Percentiles rank a stretch among this genome's conserved stretches.
phyloP scores from a whole-genome alignment of 2,113 vertebrate species.

The Callionymus lyra region DNA sequence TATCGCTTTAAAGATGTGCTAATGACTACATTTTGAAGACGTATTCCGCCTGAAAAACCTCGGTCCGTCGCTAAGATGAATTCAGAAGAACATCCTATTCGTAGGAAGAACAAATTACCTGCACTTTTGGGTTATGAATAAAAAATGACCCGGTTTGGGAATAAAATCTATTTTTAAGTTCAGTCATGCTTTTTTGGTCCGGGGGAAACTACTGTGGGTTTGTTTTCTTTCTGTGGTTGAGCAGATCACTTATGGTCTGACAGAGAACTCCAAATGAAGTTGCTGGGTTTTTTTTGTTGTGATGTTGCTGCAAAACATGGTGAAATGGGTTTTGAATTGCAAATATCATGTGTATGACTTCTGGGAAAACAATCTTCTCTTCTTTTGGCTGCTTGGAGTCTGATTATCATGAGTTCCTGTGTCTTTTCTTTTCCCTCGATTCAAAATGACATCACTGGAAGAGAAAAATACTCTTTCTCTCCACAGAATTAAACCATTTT shows the following conservation, averaged over 20 bases:
- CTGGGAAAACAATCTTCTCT: slow-evolving; percentile 29
- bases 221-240: slow-evolving; percentile 1
- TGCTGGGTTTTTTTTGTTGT: slow-evolving; percentile 35
- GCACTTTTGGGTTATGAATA: slow-evolving; percentile 40
- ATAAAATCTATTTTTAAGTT: slow-evolving; percentile 32
- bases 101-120: slow-evolving; percentile 32
- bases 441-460: slow-evolving; percentile 3
- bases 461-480: no score
- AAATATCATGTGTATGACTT: slow-evolving; percentile 53
- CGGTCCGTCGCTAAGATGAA: slow-evolving; percentile 23
- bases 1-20: no score
- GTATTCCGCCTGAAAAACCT: no score
- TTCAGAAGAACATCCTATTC: slow-evolving; percentile 27
- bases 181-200: slow-evolving; percentile 6
- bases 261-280: slow-evolving; percentile 3
- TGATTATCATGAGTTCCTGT: background rate
- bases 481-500: slow-evolving; percentile 12
- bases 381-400: background rate
- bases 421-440: no score
- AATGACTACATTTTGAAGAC: no score
- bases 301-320: slow-evolving; percentile 25
- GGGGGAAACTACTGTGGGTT: slow-evolving; percentile 2
- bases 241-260: background rate
- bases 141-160: slow-evolving; percentile 33
- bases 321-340: slow-evolving; percentile 46